phyloP scores from a whole-genome alignment of 2,113 vertebrate species.

The Macquaria ambigua region DNA sequence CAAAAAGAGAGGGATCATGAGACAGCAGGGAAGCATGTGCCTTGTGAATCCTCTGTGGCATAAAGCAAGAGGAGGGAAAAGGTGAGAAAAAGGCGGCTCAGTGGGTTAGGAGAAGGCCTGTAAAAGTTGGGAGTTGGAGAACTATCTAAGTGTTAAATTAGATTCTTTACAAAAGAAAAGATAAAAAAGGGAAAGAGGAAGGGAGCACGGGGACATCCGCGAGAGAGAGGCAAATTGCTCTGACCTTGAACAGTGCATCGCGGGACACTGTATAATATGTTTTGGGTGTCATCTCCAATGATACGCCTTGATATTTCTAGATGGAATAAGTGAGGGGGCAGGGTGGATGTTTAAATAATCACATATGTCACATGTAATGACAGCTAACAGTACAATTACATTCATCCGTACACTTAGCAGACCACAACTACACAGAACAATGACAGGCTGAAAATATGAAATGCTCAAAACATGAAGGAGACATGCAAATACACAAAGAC shows the following conservation, averaged over 20 bases:
- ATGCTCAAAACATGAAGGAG: constrained; percentile 66
- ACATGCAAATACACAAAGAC: constrained; percentile 65
- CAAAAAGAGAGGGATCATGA: constrained; percentile 43
- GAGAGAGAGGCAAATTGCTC: constrained; percentile 84
- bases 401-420: constrained; percentile 69
- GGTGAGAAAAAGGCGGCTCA: constrained; percentile 42
- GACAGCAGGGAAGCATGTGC: constrained; percentile 58
- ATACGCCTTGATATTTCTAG: constrained; percentile 89
- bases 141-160: constrained; percentile 65
- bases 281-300: constrained; percentile 89
- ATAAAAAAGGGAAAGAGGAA: constrained; percentile 54
- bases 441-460: constrained; percentile 54
- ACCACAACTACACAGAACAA: constrained; percentile 66
- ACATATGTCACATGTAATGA: constrained; percentile 79
- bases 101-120: constrained; percentile 72
- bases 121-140: constrained; percentile 54
- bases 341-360: constrained; percentile 82
- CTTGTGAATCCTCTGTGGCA: constrained; percentile 58
- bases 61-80: constrained; percentile 48
- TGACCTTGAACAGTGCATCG: constrained; percentile 89
- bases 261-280: constrained; percentile 89
- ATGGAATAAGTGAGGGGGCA: constrained; percentile 84
- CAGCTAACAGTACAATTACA: constrained; percentile 72
- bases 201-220: constrained; percentile 73
- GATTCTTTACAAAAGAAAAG: constrained; percentile 55